These are phyloP conservation scores for Brachyalestes nurse DNA, from an alignment of 2,797 vertebrate genomes.

Conservation along the genomic window DNA sequence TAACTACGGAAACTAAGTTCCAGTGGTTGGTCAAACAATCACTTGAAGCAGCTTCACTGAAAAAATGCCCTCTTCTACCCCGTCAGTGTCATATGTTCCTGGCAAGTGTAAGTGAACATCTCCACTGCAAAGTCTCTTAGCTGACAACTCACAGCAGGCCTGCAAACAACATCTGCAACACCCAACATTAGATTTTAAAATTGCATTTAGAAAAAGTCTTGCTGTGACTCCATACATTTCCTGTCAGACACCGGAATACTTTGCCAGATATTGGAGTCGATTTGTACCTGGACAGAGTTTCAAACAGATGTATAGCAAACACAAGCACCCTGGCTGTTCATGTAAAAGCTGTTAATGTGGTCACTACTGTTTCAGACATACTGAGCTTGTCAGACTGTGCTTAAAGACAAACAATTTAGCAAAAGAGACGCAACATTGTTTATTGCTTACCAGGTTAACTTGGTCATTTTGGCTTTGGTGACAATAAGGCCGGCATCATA, in stretches of 20 bases:
- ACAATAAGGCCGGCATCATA: conserved; percentile 86
- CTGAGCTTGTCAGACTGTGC: not conserved
- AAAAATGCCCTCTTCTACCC: not conserved
- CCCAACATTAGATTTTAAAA: conserved; percentile 4
- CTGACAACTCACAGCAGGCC: conserved; percentile 12
- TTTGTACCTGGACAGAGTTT: not conserved
- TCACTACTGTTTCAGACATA: not conserved
- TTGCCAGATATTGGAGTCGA: not conserved
- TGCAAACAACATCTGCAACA: conserved; percentile 16
- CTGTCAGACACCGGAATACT: conserved; percentile 1
- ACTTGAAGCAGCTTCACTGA: not conserved
- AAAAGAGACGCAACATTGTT: not conserved
- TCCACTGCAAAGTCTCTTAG: not conserved
- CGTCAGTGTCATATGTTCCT: not conserved
- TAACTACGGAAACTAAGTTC: not conserved
- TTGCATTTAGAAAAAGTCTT: not conserved
- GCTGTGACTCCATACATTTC: not conserved
- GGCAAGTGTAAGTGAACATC: not conserved
- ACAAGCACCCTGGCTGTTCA: not conserved
- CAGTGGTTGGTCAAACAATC: not conserved
- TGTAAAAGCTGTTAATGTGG: not conserved
- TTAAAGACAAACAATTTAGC: not conserved
- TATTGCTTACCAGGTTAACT: conserved; percentile 84
- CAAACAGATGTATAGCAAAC: not conserved
- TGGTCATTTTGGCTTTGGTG: conserved; percentile 95